A percentile compares a stretch with the other conserved stretches of the same genome.
These are phyloP conservation scores for Marcusenius ussheri DNA, from an alignment of 2,113 vertebrate genomes.

Conservation along the genomic window DNA sequence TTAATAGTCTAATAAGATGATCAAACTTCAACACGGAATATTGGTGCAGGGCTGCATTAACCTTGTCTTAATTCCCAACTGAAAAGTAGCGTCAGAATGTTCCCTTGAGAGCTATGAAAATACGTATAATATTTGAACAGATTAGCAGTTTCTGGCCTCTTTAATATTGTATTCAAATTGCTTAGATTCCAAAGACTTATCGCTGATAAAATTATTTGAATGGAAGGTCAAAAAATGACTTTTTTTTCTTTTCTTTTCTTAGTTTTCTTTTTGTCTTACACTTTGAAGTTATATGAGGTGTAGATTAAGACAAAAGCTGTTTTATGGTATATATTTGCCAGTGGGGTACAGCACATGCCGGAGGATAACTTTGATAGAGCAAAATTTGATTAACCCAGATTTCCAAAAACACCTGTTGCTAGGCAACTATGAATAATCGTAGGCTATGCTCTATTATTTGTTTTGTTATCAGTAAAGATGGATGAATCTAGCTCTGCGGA, in stretches of 20 bases:
- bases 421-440: conserved; percentile 17
- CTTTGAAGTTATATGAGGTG: background rate
- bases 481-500: conserved; percentile 21
- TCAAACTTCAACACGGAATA: conserved; percentile 15
- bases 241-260: background rate
- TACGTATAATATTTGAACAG: conserved; percentile 10
- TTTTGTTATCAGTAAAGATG: conserved; percentile 30
- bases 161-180: conserved; percentile 11
- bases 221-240: conserved; percentile 16
- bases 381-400: conserved; percentile 16
- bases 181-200: conserved; percentile 16
- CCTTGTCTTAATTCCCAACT: conserved; percentile 3
- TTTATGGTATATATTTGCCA: background rate
- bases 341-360: background rate
- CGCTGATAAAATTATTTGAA: conserved; percentile 9
- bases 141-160: conserved; percentile 3
- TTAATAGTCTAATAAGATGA: conserved; percentile 28
- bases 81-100: background rate
- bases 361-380: background rate
- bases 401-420: conserved; percentile 27
- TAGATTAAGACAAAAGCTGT: background rate
- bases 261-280: background rate
- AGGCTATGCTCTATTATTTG: conserved; percentile 33
- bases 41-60: background rate
- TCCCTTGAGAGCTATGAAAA: conserved; percentile 12